Evolutionary conservation across 2,113 vertebrate species (phyloP).

Genomic region (Psephotus haematonotus): DNA sequence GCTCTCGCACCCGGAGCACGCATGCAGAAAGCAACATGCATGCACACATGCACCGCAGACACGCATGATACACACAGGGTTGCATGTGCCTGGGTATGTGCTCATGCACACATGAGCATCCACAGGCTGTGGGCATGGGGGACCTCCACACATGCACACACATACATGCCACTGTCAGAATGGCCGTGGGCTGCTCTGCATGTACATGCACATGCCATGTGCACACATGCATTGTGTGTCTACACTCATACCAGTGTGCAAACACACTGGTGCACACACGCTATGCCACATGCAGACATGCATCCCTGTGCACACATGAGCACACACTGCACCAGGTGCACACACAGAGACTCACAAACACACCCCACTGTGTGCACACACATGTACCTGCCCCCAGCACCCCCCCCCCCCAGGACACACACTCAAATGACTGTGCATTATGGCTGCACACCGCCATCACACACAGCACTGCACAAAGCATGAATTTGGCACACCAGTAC

Average conservation of each 20-base stretch:
- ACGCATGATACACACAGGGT: background rate
- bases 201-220: background rate
- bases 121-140: accelerated
- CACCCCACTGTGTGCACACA: too few species aligned
- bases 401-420: background rate
- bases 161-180: accelerated
- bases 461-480: background rate
- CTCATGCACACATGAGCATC: background rate
- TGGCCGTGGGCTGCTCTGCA: accelerated
- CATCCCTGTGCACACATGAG: background rate
- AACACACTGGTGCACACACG: accelerated
- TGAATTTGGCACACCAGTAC: background rate
- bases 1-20: background rate
- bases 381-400: accelerated
- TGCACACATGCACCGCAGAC: accelerated
- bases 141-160: accelerated
- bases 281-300: background rate
- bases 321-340: too few species aligned
- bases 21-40: accelerated
- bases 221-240: accelerated
- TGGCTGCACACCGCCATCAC: background rate
- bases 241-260: background rate
- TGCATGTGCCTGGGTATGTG: too few species aligned
- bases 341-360: too few species aligned
- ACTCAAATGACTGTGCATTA: background rate